Evolutionary conservation across 2,113 vertebrate species (phyloP).

Genomic region (Cinclus cinclus): DNA sequence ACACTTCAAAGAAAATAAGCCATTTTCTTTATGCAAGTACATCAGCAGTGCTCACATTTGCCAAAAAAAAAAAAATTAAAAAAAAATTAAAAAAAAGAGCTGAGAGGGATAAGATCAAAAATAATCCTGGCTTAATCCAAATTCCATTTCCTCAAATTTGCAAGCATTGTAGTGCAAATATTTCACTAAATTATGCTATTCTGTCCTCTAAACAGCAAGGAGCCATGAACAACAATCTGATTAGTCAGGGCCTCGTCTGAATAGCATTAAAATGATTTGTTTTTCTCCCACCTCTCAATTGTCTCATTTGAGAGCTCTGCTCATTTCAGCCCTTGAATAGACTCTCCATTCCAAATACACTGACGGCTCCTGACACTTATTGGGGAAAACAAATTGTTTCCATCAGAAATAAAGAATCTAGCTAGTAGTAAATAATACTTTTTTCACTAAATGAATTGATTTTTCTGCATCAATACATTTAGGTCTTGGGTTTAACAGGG

Average conservation of each 20-base stretch:
- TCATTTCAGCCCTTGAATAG: neutral
- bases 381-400: conserved; percentile 26
- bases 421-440: neutral
- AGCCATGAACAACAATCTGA: conserved; percentile 29
- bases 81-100: neutral
- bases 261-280: conserved; percentile 21
- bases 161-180: conserved; percentile 40
- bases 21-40: neutral
- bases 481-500: neutral
- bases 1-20: conserved; percentile 55
- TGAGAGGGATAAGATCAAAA: conserved; percentile 28
- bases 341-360: neutral
- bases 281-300: neutral
- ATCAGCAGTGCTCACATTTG: neutral
- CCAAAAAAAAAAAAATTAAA: neutral
- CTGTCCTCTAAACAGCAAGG: conserved; percentile 15
- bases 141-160: conserved; percentile 44
- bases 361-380: conserved; percentile 2
- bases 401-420: conserved; percentile 13
- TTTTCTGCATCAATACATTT: neutral
- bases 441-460: neutral
- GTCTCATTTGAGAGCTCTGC: neutral
- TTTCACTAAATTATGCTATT: conserved; percentile 16
- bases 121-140: conserved; percentile 57
- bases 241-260: conserved; percentile 5